A percentile compares a stretch with the other conserved stretches of the same genome.
phyloP scores from a whole-genome alignment of 2,888 invertebrate genomes.

The Macroteleia sp. region DNA sequence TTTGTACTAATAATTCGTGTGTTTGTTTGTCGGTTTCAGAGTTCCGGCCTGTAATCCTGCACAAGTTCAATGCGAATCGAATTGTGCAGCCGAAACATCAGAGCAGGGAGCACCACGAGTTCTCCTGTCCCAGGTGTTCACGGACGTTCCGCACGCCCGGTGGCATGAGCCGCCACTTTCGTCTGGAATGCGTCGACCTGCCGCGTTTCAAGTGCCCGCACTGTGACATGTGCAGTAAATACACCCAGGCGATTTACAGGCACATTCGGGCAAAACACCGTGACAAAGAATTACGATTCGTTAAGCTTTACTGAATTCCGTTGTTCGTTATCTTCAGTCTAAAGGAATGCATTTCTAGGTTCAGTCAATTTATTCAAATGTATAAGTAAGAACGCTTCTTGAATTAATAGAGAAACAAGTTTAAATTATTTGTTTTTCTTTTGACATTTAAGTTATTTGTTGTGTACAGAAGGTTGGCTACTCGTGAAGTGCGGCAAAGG shows the following conservation, averaged over 20 bases:
- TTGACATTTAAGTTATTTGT: too few species aligned
- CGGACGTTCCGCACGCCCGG: conserved; percentile 72
- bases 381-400: too few species aligned
- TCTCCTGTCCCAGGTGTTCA: conserved; percentile 73
- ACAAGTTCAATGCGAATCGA: conserved; percentile 44
- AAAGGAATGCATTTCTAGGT: too few species aligned
- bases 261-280: conserved; percentile 73
- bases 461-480: too few species aligned
- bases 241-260: conserved; percentile 70
- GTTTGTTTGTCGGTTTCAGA: conserved; percentile 73
- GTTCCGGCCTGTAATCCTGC: conserved; percentile 66
- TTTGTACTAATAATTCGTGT: conserved; percentile 15
- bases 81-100: background rate
- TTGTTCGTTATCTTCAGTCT: too few species aligned
- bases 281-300: conserved; percentile 71
- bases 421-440: too few species aligned
- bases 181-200: conserved; percentile 74
- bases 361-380: too few species aligned
- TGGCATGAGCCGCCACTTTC: conserved; percentile 74
- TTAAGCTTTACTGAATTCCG: conserved; percentile 71
- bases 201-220: conserved; percentile 79
- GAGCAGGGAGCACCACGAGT: too few species aligned
- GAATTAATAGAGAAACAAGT: too few species aligned
- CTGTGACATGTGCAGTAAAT: conserved; percentile 78
- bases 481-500: too few species aligned